phyloP scores from a whole-genome alignment of 2,888 invertebrate genomes.

The Linnaemya vulpina region DNA sequence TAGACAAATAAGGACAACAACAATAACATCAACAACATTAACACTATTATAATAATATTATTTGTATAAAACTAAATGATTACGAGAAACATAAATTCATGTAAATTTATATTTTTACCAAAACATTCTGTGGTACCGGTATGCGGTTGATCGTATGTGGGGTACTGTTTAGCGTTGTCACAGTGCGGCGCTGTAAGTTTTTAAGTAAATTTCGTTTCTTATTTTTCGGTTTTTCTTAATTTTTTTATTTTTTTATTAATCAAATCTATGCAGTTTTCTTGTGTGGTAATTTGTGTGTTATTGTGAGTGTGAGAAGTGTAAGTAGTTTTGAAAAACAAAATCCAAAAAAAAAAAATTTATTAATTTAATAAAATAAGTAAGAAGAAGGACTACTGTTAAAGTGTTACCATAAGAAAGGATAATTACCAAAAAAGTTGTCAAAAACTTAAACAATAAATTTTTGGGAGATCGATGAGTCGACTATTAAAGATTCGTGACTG shows the following conservation, averaged over 20 bases:
- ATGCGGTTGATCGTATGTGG: constrained; percentile 84
- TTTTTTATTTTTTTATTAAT: constrained; percentile 71
- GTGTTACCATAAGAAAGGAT: background rate
- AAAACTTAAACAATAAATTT: background rate
- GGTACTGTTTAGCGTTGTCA: constrained; percentile 83
- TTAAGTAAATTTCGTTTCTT: constrained; percentile 76
- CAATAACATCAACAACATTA: constrained; percentile 39
- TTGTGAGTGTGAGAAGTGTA: constrained; percentile 35
- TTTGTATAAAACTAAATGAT: constrained; percentile 35
- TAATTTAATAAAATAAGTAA: constrained; percentile 21
- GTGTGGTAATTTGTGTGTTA: constrained; percentile 47
- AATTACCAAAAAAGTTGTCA: background rate
- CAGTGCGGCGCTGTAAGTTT: constrained; percentile 83
- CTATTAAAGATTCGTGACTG: too few relatives aligned
- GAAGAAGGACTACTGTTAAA: background rate
- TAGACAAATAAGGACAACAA: constrained; percentile 72
- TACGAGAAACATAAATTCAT: constrained; percentile 55
- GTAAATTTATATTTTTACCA: constrained; percentile 79
- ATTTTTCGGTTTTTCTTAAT: constrained; percentile 66
- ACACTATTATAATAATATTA: constrained; percentile 8
- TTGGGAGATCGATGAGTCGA: background rate
- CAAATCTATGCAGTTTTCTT: constrained; percentile 49
- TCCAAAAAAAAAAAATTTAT: too few relatives aligned
- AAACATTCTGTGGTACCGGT: constrained; percentile 84
- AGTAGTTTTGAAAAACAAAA: constrained; percentile 23